These are phyloP conservation scores for Butorides virescens DNA, from an alignment of 2,113 vertebrate genomes.

Conservation along the genomic window DNA sequence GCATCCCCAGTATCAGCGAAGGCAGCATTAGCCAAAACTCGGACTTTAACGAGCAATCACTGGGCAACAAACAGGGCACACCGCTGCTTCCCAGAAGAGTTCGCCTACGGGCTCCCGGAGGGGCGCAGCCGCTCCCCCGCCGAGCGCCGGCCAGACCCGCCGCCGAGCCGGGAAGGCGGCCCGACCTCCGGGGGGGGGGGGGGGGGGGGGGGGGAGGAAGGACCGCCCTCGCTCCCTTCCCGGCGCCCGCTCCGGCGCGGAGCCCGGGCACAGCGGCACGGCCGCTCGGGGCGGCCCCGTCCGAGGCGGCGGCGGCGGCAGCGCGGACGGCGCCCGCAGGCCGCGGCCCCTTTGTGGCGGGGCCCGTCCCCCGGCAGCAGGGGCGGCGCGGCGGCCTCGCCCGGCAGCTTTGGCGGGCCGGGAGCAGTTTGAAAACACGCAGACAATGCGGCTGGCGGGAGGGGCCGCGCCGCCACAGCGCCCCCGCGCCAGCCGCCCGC, in stretches of 20 bases:
- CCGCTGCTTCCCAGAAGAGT: rapidly evolving
- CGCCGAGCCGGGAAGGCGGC: background rate
- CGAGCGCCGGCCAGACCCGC: background rate
- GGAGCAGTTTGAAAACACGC: background rate
- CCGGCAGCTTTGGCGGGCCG: background rate
- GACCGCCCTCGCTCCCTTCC: background rate
- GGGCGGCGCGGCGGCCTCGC: background rate
- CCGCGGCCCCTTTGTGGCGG: background rate
- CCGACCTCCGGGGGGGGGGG: background rate
- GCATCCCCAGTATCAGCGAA: rapidly evolving
- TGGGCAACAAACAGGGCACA: background rate
- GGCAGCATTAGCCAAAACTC: background rate
- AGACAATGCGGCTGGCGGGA: background rate
- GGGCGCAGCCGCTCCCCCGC: background rate
- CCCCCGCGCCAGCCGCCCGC: background rate
- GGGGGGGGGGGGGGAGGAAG: no score
- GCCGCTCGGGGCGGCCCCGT: background rate
- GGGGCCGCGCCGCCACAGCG: background rate
- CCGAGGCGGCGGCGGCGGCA: background rate
- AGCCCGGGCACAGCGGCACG: background rate
- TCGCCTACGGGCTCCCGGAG: rapidly evolving
- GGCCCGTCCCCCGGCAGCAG: background rate
- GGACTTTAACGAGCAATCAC: rapidly evolving
- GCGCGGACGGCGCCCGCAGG: background rate
- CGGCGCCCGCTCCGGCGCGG: background rate